Evolutionary conservation across 1,140 invertebrate species (phyloP), one percentile per base, ranked within the genome.

Genomic region (Adelges cooleyi): DNA sequence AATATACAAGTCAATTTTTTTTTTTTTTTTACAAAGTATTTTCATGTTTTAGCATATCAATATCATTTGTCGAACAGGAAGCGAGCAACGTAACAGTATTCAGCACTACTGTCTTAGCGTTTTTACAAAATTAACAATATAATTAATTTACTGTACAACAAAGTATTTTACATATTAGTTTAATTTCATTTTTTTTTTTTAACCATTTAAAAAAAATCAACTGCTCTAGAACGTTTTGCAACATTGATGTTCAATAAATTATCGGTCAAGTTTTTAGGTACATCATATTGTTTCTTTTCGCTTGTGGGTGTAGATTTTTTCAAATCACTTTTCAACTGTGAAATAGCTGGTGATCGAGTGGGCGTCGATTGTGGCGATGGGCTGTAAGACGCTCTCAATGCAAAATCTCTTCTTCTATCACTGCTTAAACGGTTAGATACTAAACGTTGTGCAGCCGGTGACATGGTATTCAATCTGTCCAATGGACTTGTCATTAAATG

Each of bases 391-490:
- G 50, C 49, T 18, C 52, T 50, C n/a, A 52, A 38, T n/a, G 62
- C 46, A 40, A 18, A 2, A 65, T 65, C 62, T 50, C 20, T 50
- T 2, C 29, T 10, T 25, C 48, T 50, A 40, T 51, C 29, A 25
- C 15, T 38, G 51, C 15, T 51, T n/a, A 36, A 27, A 40, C 46
- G 62, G 79, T 36, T 83, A 22, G 79, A 85, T 9, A 90, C 89
- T 13, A 98, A 77, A 71, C 83, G 81, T 70, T 86, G 83, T 0
- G 94, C 95, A 10, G 95, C 95, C 11, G 95, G 95, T 15, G 94
- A 97, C 90, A 98, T 94, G 42, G 84, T 85, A 20, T 84, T 86
- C 29, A 97, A 73, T 29, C 91, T 79, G 66, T 95, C 90, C 17
- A 86, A 81, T 22, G 83, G 66, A 40, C 51, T 50, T 15, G 52